These are phyloP conservation scores for Lepidostoma basale DNA, from an alignment of 1,140 invertebrate species.

Conservation along the genomic window DNA sequence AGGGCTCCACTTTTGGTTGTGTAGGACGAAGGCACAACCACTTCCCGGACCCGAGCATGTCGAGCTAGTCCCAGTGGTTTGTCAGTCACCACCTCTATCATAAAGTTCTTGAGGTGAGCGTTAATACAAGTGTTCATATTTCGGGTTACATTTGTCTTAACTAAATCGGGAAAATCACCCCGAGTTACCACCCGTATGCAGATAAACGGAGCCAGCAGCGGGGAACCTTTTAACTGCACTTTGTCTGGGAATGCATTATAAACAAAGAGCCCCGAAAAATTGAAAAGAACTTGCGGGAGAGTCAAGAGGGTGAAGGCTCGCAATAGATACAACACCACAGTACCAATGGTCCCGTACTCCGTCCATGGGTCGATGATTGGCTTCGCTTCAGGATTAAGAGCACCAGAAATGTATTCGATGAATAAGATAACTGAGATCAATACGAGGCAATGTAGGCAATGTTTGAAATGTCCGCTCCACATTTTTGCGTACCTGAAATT, in stretches of 20 bases:
- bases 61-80: slow-evolving; percentile 78
- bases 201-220: slow-evolving; percentile 91
- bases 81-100: slow-evolving; percentile 97
- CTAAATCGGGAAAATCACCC: slow-evolving; percentile 92
- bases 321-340: slow-evolving; percentile 78
- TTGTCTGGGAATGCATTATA: slow-evolving; percentile 97
- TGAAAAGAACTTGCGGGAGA: slow-evolving; percentile 88
- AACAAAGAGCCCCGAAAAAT: slow-evolving; percentile 87
- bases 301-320: slow-evolving; percentile 85
- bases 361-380: slow-evolving; percentile 78
- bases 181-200: slow-evolving; percentile 95
- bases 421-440: slow-evolving; percentile 75
- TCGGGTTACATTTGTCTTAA: slow-evolving; percentile 84
- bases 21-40: slow-evolving; percentile 87
- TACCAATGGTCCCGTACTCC: slow-evolving; percentile 75
- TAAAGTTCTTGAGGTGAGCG: slow-evolving; percentile 93
- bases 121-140: slow-evolving; percentile 91
- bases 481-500: slow-evolving; percentile 54
- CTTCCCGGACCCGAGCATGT: slow-evolving; percentile 77
- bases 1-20: slow-evolving; percentile 88
- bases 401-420: slow-evolving; percentile 82
- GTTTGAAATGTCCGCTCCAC: slow-evolving; percentile 56
- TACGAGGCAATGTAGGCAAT: slow-evolving; percentile 75
- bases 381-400: slow-evolving; percentile 70
- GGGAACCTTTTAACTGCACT: slow-evolving; percentile 87